Base-by-base conservation (phyloP, 2,113 vertebrate species). In the Lophochroa leadbeateri region DNA sequence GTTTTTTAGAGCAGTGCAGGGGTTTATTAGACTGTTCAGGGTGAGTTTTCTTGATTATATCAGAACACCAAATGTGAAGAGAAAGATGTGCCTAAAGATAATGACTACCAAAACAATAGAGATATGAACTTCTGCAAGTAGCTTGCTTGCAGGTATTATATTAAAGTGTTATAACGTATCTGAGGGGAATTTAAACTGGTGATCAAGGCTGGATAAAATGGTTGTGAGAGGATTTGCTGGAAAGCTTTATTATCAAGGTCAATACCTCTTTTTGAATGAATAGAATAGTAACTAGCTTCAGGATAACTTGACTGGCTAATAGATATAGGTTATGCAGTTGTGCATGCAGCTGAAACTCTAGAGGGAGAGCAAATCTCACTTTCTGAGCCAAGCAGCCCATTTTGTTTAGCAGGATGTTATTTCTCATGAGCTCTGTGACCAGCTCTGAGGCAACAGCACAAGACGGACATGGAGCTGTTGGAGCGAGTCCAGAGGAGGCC, bases 361-460 rank as follows among this genome's bases (percentile, higher is more conserved):
- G 91, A 92, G 82, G 77, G 94, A 91, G 95, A 94, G 64, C 68
- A 88, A 61, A 72, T 61, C 79, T 53, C 92, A 16, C 57, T 9
- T 33, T 25, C 49, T 6, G 85, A 79, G 75, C 74, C 71, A 5
- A 18, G 63, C 17, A 55, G 8, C 46, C 6, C 57, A 1, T 27
- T 68, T 37, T 14, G 1, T 5, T 28, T 3, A 8, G n/a, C 44
- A 17, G 3, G 10, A 14, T 1, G 6, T 20, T 19, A 3, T 55
- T 68, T 20, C 69, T 9, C 3, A 1, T 58, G n/a, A n/a, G 9
- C 13, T n/a, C 20, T 58, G 20, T 23, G 33, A 15, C 33, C 57
- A 58, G 33, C 13, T 23, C 20, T 58, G 33, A 33, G 33, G 9
- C 13, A n/a, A 4, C 55, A 58, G 33, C 20, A n/a, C 55, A n/a